A percentile compares a stretch with the other conserved stretches of the same genome.
Conservation (phyloP, 2,113 vertebrate species). For the Eira barbara region DNA sequence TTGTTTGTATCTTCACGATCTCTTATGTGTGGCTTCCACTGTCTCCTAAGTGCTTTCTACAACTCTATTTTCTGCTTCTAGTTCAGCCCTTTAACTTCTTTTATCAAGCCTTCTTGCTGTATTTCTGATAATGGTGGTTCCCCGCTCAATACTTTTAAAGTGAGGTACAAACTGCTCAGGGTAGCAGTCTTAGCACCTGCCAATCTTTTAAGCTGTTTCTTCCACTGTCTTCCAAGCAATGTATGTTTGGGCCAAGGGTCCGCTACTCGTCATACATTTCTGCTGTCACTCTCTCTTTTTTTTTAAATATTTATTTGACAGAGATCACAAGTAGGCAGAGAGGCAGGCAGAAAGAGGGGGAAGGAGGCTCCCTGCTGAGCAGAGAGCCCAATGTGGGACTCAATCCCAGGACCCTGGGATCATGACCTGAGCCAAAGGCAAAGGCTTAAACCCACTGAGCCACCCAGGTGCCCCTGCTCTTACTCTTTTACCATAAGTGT, state of each 20-base stretch:
- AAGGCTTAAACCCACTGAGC: too few species aligned
- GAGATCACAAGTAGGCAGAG: too few species aligned
- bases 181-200: not conserved
- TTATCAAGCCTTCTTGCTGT: not conserved
- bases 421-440: too few species aligned
- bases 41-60: not conserved
- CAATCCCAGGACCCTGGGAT: too few species aligned
- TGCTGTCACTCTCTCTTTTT: too few species aligned
- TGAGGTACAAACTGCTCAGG: not conserved
- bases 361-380: too few species aligned
- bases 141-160: not conserved
- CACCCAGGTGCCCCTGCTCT: too few species aligned
- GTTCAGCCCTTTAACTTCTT: not conserved
- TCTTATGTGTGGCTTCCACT: rapidly evolving
- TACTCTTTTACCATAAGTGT: not conserved
- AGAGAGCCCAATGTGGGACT: too few species aligned
- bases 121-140: not conserved
- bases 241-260: not conserved
- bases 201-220: not conserved
- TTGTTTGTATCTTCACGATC: not conserved
- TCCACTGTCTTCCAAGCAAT: not conserved
- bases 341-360: too few species aligned
- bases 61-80: not conserved
- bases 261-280: not conserved
- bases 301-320: too few species aligned